Evolutionary conservation across 2,888 invertebrate species (phyloP).

Genomic region (Kuschelorhynchus macadamiae): DNA sequence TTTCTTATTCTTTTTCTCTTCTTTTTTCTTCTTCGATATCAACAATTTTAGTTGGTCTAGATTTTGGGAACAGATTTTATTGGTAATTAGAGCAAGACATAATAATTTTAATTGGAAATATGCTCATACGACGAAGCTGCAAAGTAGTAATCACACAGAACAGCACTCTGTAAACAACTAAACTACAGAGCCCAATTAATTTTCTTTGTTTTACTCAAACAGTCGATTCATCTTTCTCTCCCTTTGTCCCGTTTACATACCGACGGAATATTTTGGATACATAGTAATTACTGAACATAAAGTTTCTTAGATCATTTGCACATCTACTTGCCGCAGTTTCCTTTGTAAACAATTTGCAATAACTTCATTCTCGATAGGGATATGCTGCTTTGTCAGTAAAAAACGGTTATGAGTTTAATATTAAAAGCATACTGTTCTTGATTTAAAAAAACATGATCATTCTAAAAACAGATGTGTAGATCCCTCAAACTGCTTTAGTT

Average conservation of each 20-base stretch:
- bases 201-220: constrained; percentile 22
- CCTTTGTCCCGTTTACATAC: constrained; percentile 8
- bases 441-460: no score
- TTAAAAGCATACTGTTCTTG: no score
- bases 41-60: no score
- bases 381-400: no score
- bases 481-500: no score
- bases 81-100: no score
- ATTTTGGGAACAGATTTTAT: no score
- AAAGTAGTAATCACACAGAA: neutral
- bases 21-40: no score
- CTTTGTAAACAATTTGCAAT: neutral
- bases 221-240: constrained; percentile 24
- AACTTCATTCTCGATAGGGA: neutral
- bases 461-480: no score
- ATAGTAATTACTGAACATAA: constrained; percentile 19
- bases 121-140: neutral
- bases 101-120: neutral
- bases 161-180: constrained; percentile 3
- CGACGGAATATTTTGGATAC: constrained; percentile 23
- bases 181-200: constrained; percentile 22
- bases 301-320: constrained; percentile 10
- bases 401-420: no score
- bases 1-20: no score
- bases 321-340: neutral